These are phyloP conservation scores for Toxonevra muliebris DNA, from an alignment of 2,888 invertebrate genomes.

Conservation along the genomic window DNA sequence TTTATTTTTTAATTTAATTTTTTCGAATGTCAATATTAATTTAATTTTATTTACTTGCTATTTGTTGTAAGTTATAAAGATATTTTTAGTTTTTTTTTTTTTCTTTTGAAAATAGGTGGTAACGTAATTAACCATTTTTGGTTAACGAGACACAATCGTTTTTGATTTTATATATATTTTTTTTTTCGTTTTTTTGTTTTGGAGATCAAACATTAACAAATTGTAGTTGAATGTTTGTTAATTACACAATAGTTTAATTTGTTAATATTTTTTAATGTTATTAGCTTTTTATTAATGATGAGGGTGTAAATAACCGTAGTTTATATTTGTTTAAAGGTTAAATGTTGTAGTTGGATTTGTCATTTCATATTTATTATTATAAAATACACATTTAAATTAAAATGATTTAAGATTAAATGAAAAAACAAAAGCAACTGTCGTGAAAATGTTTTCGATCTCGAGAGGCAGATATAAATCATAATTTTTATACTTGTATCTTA, in stretches of 20 bases:
- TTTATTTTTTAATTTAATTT: neutral
- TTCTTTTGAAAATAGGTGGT: neutral
- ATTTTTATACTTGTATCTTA: too few species aligned
- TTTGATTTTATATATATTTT: neutral
- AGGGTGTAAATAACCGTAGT: slow-evolving; percentile 1
- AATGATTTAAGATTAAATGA: too few species aligned
- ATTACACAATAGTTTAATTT: neutral
- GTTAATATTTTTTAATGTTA: too few species aligned
- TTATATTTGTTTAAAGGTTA: too few species aligned
- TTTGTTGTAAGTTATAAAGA: neutral
- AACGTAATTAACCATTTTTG: slow-evolving; percentile 4
- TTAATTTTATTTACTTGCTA: neutral
- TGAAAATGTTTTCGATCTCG: too few species aligned
- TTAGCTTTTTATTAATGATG: neutral
- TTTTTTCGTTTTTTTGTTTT: neutral
- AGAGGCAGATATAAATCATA: too few species aligned
- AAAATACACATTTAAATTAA: too few species aligned
- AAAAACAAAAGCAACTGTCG: too few species aligned
- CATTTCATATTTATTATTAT: too few species aligned
- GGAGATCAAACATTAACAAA: neutral
- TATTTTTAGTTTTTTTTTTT: neutral
- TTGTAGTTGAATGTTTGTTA: neutral
- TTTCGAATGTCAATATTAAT: neutral
- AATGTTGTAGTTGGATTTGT: too few species aligned
- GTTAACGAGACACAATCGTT: neutral